Conservation (phyloP, 2,797 vertebrate species). For the Chaetodon trifasciatus region DNA sequence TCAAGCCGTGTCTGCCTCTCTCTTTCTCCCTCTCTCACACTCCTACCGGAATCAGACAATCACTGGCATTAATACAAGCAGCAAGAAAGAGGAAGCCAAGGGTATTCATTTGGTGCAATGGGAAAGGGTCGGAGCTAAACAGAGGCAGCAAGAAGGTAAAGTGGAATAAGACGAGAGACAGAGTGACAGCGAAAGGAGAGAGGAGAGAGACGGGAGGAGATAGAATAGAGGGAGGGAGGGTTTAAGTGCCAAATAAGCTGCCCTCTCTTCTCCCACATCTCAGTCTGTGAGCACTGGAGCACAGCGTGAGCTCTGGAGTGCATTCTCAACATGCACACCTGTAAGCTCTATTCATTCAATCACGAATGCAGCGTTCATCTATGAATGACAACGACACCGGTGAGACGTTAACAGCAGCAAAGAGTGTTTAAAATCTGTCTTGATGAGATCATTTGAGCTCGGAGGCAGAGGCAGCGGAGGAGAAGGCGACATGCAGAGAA, state of each 20-base stretch:
- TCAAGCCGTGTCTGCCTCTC: conserved; percentile 23
- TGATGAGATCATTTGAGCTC: conserved; percentile 36
- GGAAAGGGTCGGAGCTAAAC: conserved; percentile 2
- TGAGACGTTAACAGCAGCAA: conserved; percentile 25
- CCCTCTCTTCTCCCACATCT: conserved; percentile 62
- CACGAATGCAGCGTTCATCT: background rate
- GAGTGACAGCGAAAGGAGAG: conserved; percentile 38
- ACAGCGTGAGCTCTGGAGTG: conserved; percentile 32
- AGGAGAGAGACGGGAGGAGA: conserved; percentile 45
- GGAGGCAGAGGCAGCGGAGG: conserved; percentile 42
- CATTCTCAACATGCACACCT: conserved; percentile 44
- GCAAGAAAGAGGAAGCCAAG: conserved; percentile 11
- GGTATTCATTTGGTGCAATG: conserved; percentile 7
- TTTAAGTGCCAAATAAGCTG: conserved; percentile 57
- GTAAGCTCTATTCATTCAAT: conserved; percentile 40
- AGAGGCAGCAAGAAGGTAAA: conserved; percentile 31
- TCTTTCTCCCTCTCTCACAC: conserved; percentile 6
- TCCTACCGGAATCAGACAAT: conserved; percentile 39
- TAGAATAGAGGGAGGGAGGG: conserved; percentile 38
- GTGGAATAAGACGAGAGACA: conserved; percentile 39
- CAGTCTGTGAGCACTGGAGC: conserved; percentile 59
- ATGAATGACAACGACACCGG: conserved; percentile 13
- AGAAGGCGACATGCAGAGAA: conserved; percentile 39
- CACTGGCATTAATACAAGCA: conserved; percentile 21
- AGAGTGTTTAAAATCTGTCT: conserved; percentile 17